A percentile compares a stretch with the other conserved stretches of the same genome.
Evolutionary conservation across 2,888 invertebrate species (phyloP).

Genomic region (Cataglyphis albicans): DNA sequence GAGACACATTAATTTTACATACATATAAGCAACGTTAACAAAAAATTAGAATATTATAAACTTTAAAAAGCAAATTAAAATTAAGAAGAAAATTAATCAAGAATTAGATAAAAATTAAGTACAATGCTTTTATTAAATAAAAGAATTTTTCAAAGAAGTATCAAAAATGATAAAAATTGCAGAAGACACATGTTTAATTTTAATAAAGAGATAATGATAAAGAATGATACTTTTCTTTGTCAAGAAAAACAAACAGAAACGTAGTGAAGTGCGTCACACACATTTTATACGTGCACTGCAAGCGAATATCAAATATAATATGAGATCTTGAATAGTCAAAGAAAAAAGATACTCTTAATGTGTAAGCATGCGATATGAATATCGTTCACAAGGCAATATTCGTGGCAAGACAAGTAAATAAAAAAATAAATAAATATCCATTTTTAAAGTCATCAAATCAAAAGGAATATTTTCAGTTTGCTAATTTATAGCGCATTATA

Average conservation of each 20-base stretch:
- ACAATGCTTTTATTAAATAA: not conserved
- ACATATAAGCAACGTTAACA: not conserved
- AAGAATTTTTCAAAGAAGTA: not conserved
- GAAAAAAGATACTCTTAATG: constrained; percentile 47
- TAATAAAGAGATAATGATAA: not conserved
- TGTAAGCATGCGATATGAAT: constrained; percentile 54
- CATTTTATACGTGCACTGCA: constrained; percentile 15
- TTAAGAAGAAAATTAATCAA: not conserved
- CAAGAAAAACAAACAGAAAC: constrained; percentile 30
- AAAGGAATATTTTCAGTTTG: not conserved
- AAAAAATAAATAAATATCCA: not conserved
- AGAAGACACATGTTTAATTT: not conserved
- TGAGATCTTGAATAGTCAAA: constrained; percentile 60
- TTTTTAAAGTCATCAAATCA: not conserved
- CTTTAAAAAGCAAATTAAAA: not conserved
- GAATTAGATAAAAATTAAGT: not conserved
- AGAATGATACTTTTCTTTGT: not conserved
- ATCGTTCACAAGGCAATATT: constrained; percentile 62
- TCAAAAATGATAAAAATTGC: not conserved
- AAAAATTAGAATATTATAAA: not conserved
- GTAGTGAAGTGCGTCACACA: constrained; percentile 11
- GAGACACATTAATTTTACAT: not conserved
- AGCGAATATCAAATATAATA: constrained; percentile 33
- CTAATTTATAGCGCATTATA: not conserved
- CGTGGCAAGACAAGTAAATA: constrained; percentile 22